Evolutionary conservation across 2,113 vertebrate species (phyloP).

Genomic region (Zosterops japonicus): DNA sequence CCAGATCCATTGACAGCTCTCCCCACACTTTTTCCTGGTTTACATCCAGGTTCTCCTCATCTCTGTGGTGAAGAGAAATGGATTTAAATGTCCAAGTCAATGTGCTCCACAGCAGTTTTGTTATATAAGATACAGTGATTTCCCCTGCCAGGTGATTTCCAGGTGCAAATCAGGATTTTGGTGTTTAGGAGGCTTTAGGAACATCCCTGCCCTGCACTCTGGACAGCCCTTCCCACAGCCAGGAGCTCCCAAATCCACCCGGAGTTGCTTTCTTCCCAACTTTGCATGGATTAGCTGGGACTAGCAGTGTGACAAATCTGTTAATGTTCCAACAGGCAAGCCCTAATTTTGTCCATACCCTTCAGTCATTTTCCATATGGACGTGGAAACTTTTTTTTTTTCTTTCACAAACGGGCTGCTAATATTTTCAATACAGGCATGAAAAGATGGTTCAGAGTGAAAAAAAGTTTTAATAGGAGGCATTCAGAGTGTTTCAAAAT

Average conservation of each 20-base stretch:
- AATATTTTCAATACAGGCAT: constrained; percentile 27
- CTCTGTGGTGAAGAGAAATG: background rate
- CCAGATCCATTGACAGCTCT: background rate
- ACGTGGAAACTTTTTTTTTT: background rate
- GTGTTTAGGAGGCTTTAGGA: background rate
- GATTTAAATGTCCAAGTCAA: background rate
- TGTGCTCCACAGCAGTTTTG: background rate
- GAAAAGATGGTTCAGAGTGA: background rate
- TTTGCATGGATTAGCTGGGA: constrained; percentile 16
- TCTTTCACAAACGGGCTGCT: background rate
- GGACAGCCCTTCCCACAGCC: background rate
- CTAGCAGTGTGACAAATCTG: constrained; percentile 55
- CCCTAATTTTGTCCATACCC: constrained; percentile 37
- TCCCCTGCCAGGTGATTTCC: background rate
- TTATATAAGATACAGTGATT: rapidly evolving
- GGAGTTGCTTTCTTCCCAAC: background rate
- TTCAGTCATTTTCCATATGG: constrained; percentile 63
- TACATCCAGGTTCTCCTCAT: background rate
- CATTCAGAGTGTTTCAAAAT: background rate
- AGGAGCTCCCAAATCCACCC: background rate
- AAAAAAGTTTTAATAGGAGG: background rate
- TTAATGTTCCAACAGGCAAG: constrained; percentile 62
- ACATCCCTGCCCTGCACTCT: background rate
- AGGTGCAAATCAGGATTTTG: background rate
- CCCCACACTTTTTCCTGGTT: background rate